Percentiles rank a stretch among this genome's conserved stretches.
These are phyloP conservation scores for Phainopepla nitens DNA, from an alignment of 2,113 vertebrate genomes.

Conservation along the genomic window DNA sequence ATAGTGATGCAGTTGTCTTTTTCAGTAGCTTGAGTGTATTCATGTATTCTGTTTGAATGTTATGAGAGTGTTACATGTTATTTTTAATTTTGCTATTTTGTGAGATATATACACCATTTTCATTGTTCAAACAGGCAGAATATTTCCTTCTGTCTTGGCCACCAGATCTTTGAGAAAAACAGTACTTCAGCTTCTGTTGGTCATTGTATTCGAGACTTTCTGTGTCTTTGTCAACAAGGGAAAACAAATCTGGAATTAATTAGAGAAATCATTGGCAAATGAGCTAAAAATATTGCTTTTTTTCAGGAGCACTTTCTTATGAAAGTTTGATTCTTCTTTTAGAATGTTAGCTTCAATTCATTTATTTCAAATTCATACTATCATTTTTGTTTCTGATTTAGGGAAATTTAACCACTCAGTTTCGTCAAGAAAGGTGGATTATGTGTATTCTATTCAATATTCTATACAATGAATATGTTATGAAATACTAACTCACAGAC, in stretches of 20 bases:
- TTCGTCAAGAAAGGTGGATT: not conserved
- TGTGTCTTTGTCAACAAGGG: not conserved
- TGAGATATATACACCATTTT: not conserved
- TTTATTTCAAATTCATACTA: not conserved
- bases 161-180: not conserved
- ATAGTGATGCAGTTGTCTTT: not conserved
- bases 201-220: not conserved
- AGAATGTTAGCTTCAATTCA: not conserved
- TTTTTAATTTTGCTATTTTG: not conserved
- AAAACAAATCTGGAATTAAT: not conserved
- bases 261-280: not conserved
- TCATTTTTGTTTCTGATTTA: not conserved
- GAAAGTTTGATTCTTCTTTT: not conserved
- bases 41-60: not conserved
- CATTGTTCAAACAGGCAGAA: not conserved
- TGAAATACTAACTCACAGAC: not conserved
- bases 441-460: not conserved
- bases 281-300: not conserved
- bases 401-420: not conserved
- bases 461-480: not conserved
- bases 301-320: not conserved
- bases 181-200: not conserved
- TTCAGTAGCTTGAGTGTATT: not conserved
- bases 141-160: not conserved
- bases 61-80: not conserved